These are phyloP conservation scores for Netelia fuscicornis DNA, from an alignment of 2,888 invertebrate species.

Conservation along the genomic window DNA sequence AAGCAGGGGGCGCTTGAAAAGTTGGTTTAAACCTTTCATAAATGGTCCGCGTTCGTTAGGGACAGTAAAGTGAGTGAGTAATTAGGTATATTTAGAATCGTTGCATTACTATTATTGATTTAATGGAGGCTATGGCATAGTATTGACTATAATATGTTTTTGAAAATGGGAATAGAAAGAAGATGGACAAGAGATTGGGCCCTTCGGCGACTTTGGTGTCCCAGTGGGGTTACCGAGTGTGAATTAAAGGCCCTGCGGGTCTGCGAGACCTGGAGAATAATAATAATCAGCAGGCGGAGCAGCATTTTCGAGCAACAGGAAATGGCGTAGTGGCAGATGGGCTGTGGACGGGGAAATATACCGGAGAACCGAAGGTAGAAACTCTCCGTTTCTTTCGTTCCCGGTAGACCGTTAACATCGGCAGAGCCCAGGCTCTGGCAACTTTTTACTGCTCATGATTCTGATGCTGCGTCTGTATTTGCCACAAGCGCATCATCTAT, in stretches of 20 bases:
- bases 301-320: slow-evolving; percentile 47
- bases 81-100: too few relatives aligned
- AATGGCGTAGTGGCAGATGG: slow-evolving; percentile 72
- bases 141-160: not conserved
- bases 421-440: slow-evolving; percentile 54
- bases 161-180: slow-evolving; percentile 10
- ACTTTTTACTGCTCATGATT: slow-evolving; percentile 57
- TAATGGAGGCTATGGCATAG: not conserved
- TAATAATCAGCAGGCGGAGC: slow-evolving; percentile 74
- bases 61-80: too few relatives aligned
- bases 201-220: not conserved
- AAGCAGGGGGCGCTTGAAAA: too few relatives aligned
- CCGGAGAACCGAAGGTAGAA: slow-evolving; percentile 62
- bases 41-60: too few relatives aligned
- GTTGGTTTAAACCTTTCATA: too few relatives aligned
- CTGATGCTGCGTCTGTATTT: slow-evolving; percentile 38
- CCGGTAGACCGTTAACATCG: slow-evolving; percentile 39
- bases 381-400: slow-evolving; percentile 49
- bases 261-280: slow-evolving; percentile 72
- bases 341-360: slow-evolving; percentile 66
- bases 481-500: slow-evolving; percentile 69
- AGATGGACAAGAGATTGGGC: not conserved
- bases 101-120: too few relatives aligned
- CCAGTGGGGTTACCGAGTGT: slow-evolving; percentile 26
- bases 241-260: slow-evolving; percentile 45